Percentiles rank a stretch among this genome's conserved stretches.
phyloP scores from a whole-genome alignment of 2,797 vertebrate genomes.

The Mormyrus hasselquistii region DNA sequence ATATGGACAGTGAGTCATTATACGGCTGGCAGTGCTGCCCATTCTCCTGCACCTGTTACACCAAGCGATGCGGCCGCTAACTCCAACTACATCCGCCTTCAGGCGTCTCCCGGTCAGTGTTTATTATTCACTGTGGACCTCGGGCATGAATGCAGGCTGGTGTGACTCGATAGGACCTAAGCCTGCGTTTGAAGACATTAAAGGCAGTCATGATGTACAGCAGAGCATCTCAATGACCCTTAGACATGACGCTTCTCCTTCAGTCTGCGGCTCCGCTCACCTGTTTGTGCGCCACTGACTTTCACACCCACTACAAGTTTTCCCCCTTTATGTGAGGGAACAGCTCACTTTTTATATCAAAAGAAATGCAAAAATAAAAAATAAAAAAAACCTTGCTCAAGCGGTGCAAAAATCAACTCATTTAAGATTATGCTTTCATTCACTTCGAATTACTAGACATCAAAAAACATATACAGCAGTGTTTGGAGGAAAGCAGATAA shows the following conservation, averaged over 20 bases:
- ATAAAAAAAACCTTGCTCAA: not conserved
- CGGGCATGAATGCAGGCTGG: not conserved
- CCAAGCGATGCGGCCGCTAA: not conserved
- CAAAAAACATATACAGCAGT: not conserved
- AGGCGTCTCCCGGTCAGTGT: not conserved
- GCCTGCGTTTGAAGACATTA: not conserved
- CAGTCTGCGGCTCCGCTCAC: not conserved
- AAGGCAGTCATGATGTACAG: not conserved
- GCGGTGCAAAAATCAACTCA: not conserved
- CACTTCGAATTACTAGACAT: not conserved
- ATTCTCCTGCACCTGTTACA: not conserved
- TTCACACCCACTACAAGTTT: not conserved
- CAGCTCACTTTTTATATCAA: not conserved
- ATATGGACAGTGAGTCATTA: not conserved
- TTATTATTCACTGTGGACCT: not conserved
- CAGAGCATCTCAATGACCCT: not conserved
- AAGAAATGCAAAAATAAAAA: not conserved
- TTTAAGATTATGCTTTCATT: not conserved
- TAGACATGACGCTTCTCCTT: not conserved
- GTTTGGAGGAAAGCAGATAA: not conserved
- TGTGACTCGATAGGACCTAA: not conserved
- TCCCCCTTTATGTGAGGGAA: not conserved
- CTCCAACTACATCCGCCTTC: not conserved
- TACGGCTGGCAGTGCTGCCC: not conserved
- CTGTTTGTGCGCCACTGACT: not conserved